These are phyloP conservation scores for Digitonthophagus gazella DNA, from an alignment of 2,888 invertebrate species.

Conservation along the genomic window DNA sequence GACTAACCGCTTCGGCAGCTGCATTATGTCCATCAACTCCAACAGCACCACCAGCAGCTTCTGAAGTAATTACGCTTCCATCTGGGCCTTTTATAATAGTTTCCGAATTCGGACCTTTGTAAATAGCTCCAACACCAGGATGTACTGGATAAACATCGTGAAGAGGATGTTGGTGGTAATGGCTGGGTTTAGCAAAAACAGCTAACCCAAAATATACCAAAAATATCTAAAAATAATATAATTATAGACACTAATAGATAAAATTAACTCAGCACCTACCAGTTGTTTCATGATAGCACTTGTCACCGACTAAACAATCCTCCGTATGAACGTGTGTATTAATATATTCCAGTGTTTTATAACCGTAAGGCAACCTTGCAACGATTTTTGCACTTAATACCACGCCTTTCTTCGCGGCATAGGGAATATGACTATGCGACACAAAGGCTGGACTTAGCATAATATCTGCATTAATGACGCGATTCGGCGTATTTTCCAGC, in stretches of 20 bases:
- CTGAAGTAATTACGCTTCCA: slow-evolving; percentile 46
- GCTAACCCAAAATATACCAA: slow-evolving; percentile 18
- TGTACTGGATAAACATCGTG: slow-evolving; percentile 35
- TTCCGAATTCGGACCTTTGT: slow-evolving; percentile 45
- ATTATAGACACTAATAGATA: neutral
- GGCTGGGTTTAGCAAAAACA: slow-evolving; percentile 22
- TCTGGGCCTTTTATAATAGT: slow-evolving; percentile 49
- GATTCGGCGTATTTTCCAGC: neutral
- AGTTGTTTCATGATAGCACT: slow-evolving; percentile 21
- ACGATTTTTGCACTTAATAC: slow-evolving; percentile 37
- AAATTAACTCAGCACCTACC: slow-evolving; percentile 19
- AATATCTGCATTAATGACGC: neutral
- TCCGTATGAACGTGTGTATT: slow-evolving; percentile 20
- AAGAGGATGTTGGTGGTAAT: slow-evolving; percentile 18
- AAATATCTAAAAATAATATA: slow-evolving; percentile 21
- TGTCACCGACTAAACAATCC: slow-evolving; percentile 17
- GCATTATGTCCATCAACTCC: slow-evolving; percentile 24
- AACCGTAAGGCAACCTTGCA: slow-evolving; percentile 46
- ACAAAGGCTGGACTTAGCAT: neutral
- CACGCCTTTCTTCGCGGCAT: slow-evolving; percentile 23
- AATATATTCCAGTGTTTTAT: slow-evolving; percentile 39
- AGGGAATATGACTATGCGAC: neutral
- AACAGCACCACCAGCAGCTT: slow-evolving; percentile 40
- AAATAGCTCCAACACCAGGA: slow-evolving; percentile 46
- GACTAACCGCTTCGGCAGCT: slow-evolving; percentile 14